phyloP scores from a whole-genome alignment of 2,888 invertebrate genomes.

The Theristus sp. region DNA sequence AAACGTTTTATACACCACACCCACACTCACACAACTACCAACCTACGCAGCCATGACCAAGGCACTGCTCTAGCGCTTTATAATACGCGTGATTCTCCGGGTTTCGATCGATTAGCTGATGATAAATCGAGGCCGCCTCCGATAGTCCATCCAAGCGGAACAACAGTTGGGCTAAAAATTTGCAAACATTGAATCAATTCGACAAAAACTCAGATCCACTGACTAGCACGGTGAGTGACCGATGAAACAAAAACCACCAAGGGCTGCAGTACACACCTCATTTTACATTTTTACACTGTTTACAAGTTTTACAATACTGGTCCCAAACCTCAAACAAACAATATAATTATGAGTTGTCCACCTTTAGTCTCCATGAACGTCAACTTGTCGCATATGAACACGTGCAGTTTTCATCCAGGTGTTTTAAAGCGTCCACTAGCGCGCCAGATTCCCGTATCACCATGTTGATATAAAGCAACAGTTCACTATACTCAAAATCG shows the following conservation, averaged over 20 bases:
- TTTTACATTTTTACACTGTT: no score
- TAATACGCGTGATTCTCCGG: slow-evolving; percentile 91
- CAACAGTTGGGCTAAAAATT: slow-evolving; percentile 33
- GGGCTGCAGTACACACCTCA: no score
- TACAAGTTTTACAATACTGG: no score
- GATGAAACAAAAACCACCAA: no score
- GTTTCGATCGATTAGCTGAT: slow-evolving; percentile 68
- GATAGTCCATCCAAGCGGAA: slow-evolving; percentile 38
- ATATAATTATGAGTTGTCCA: slow-evolving; percentile 46
- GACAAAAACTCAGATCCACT: no score
- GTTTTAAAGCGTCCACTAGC: slow-evolving; percentile 63
- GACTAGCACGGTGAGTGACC: no score
- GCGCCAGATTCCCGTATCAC: slow-evolving; percentile 84
- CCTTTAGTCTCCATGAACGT: slow-evolving; percentile 79
- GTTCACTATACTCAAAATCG: slow-evolving; percentile 92
- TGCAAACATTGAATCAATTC: no score
- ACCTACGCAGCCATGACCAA: slow-evolving; percentile 50
- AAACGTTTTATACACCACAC: slow-evolving; percentile 3
- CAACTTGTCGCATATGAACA: slow-evolving; percentile 87
- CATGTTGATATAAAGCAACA: slow-evolving; percentile 87
- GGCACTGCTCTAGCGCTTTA: slow-evolving; percentile 61
- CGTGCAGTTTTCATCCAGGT: slow-evolving; percentile 65
- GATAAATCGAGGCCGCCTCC: slow-evolving; percentile 62
- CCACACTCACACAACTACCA: slow-evolving; percentile 7
- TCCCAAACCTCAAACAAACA: no score